Evolutionary conservation across 2,888 invertebrate genomes (phyloP), one percentile per base, ranked within the genome.

Genomic region (Agrochola macilenta): DNA sequence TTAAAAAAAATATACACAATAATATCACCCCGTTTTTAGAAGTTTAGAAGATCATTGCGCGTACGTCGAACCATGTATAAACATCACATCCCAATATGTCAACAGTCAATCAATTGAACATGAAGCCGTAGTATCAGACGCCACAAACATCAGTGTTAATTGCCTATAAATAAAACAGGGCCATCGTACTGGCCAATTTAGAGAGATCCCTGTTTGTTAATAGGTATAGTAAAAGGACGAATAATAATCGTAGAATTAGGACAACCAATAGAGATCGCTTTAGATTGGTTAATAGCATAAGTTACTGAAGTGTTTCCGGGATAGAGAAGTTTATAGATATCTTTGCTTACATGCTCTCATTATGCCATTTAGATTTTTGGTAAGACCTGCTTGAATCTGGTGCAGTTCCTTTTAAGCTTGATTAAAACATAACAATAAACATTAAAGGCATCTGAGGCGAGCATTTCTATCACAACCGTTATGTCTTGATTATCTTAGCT

Each of bases 21-120:
- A 52, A 9, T 52, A 52, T 23, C 52, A 52, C 23, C n/a, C 14
- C 2, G 17, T 52, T 54, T 68, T 68, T 57, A 30, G 23, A 5
- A 76, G 61, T 35, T 43, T 49, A 68, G 39, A 61, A 68, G 39
- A 61, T 78, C 30, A 74, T 76, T 85, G 78, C 72, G 73, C 70
- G 71, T 79, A 80, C 65, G 71, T 60, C 63, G 70, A 66, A 43
- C 69, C 66, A 73, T 87, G 85, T 83, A 78, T 83, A 82, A 89
- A 89, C 87, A 83, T 83, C 86, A 82, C 87, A 86, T 89, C 88
- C 83, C 85, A 87, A 91, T 92, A 93, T 94, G 94, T 95, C 94
- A 94, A 93, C 94, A 93, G 93, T 92, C 93, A 92, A 95, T 95
- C 93, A 94, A 94, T 94, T 90, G 89, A 88, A 91, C 93, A 91